phyloP scores from a whole-genome alignment of 2,113 vertebrate species.

The Pogonocichla stellata region DNA sequence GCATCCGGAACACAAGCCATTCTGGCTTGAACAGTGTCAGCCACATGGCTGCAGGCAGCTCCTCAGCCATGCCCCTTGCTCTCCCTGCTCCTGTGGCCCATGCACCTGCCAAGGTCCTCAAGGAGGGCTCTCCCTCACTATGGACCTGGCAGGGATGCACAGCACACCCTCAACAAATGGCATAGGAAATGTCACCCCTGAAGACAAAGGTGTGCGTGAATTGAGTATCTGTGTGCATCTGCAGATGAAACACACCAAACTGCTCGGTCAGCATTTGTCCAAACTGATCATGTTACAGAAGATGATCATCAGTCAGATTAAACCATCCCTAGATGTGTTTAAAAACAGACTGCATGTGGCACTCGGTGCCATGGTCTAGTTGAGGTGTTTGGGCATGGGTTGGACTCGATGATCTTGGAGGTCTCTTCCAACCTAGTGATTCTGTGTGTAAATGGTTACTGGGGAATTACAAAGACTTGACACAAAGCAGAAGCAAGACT shows the following conservation, averaged over 20 bases:
- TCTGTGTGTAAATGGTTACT: not conserved
- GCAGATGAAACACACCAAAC: not conserved
- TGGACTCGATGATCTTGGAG: too few species aligned
- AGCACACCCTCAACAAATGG: not conserved
- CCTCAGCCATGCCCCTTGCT: accelerated
- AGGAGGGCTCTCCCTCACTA: not conserved
- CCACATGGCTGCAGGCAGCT: not conserved
- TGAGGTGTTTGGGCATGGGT: too few species aligned
- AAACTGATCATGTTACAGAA: not conserved
- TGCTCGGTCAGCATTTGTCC: not conserved
- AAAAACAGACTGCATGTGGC: too few species aligned
- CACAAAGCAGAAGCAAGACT: not conserved
- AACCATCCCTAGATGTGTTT: too few species aligned
- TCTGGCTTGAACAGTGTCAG: not conserved
- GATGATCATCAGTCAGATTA: not conserved
- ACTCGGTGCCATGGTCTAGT: too few species aligned
- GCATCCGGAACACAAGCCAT: not conserved
- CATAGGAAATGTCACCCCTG: not conserved
- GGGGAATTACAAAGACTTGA: not conserved
- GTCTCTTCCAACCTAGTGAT: too few species aligned
- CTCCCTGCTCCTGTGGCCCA: not conserved
- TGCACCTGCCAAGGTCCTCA: accelerated
- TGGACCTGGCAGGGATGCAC: not conserved
- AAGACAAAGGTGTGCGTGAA: not conserved
- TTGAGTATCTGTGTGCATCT: not conserved